These are phyloP conservation scores for Drosophila pallidifrons DNA, from an alignment of 1,140 invertebrate species.

Conservation along the genomic window DNA sequence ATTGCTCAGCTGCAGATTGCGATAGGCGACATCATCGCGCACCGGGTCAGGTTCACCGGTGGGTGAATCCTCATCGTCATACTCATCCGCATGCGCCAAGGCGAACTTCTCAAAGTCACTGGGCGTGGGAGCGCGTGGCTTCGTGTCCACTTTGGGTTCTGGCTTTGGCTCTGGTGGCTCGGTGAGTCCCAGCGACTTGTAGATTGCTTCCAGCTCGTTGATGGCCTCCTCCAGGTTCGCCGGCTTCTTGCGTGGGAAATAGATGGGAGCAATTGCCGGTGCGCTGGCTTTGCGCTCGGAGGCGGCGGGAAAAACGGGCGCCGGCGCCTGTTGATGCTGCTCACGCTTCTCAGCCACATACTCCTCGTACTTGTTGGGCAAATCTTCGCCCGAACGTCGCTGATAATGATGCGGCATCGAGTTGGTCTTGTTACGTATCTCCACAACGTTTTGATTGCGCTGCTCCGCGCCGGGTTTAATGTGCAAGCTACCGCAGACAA, in stretches of 20 bases:
- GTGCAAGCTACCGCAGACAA: constrained; percentile 75
- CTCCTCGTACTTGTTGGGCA: constrained; percentile 76
- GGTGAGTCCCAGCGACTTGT: constrained; percentile 92
- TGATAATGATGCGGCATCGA: constrained; percentile 80
- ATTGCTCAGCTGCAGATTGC: constrained; percentile 91
- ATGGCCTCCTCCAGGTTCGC: constrained; percentile 94
- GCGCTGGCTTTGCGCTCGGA: constrained; percentile 70
- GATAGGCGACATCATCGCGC: constrained; percentile 93
- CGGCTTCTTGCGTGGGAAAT: constrained; percentile 86
- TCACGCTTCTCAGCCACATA: constrained; percentile 79
- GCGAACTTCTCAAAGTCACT: constrained; percentile 82
- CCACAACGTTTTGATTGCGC: constrained; percentile 66
- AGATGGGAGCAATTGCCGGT: constrained; percentile 58
- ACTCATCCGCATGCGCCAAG: constrained; percentile 74
- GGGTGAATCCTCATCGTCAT: constrained; percentile 85
- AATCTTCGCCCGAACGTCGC: constrained; percentile 67
- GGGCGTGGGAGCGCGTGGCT: constrained; percentile 87
- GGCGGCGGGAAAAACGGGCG: constrained; percentile 29
- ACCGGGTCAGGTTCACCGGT: constrained; percentile 92
- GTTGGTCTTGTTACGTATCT: constrained; percentile 74
- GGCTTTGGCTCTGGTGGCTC: constrained; percentile 90
- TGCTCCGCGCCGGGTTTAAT: constrained; percentile 62
- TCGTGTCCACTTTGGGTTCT: constrained; percentile 86
- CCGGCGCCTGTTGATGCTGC: constrained; percentile 69
- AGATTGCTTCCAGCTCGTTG: constrained; percentile 95